Percentiles rank a stretch among this genome's conserved stretches.
Conservation (phyloP, 2,797 vertebrate species). For the Rhadinocentrus ornatus region DNA sequence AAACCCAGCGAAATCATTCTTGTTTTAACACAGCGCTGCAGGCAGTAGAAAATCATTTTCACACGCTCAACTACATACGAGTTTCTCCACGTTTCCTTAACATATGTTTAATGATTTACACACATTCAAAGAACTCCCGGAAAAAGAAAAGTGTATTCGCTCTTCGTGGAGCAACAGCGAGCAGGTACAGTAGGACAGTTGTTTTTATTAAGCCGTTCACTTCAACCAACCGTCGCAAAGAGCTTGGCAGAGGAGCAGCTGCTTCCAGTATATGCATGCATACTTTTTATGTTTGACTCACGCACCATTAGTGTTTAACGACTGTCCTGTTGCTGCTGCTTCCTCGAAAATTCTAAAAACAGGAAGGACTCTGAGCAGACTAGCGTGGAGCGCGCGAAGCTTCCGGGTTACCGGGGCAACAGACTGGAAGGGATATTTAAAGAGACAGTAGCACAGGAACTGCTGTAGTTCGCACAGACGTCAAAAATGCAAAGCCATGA, state of each 20-base stretch:
- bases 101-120: slow-evolving; percentile 26
- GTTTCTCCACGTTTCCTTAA: slow-evolving; percentile 11
- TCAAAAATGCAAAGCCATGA: background rate
- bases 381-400: slow-evolving; percentile 64
- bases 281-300: slow-evolving; percentile 74
- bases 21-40: slow-evolving; percentile 10
- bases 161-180: slow-evolving; percentile 22
- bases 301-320: slow-evolving; percentile 75
- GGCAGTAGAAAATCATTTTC: background rate
- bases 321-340: slow-evolving; percentile 70
- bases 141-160: slow-evolving; percentile 24
- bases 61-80: background rate
- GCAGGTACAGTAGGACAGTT: slow-evolving; percentile 13
- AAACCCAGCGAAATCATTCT: slow-evolving; percentile 13
- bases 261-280: slow-evolving; percentile 60
- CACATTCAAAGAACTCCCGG: slow-evolving; percentile 18
- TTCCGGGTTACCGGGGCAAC: slow-evolving; percentile 81
- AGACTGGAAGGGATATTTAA: slow-evolving; percentile 78
- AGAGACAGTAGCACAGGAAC: slow-evolving; percentile 67
- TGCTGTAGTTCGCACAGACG: background rate
- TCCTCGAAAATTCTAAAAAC: slow-evolving; percentile 75
- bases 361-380: slow-evolving; percentile 73
- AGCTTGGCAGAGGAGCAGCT: slow-evolving; percentile 21
- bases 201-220: slow-evolving; percentile 50
- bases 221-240: slow-evolving; percentile 12